Conservation (phyloP, 2,113 vertebrate genomes). For the Bucco capensis region DNA sequence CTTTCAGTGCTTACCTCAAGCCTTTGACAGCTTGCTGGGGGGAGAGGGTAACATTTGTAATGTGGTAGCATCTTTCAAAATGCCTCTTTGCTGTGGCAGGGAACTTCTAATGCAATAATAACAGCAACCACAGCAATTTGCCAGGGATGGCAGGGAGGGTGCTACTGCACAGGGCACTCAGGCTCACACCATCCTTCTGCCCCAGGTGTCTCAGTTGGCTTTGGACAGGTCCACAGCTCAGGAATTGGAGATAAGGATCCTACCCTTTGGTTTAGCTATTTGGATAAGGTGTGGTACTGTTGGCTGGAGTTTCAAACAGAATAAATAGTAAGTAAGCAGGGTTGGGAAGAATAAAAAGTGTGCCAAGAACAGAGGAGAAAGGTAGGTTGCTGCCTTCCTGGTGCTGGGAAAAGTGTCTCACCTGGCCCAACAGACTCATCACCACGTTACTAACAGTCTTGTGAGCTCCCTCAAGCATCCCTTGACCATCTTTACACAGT, state of each 20-base stretch:
- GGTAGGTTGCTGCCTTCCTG: neutral
- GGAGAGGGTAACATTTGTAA: neutral
- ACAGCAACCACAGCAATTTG: neutral
- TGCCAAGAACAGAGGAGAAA: neutral
- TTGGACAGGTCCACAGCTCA: neutral
- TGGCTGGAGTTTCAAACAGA: neutral
- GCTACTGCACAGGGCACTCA: neutral
- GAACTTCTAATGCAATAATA: neutral
- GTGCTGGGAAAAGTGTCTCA: neutral
- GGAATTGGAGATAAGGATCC: neutral
- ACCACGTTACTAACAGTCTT: neutral
- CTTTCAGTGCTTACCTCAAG: conserved; percentile 13
- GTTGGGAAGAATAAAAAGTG: fast-evolving
- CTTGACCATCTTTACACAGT: neutral
- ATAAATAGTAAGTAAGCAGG: neutral
- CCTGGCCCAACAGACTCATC: neutral
- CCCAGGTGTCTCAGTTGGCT: neutral
- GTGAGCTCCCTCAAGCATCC: neutral
- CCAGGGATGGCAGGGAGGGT: neutral
- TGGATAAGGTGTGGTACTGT: neutral
- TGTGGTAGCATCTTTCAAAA: neutral
- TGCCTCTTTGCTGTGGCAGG: neutral
- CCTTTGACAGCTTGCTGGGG: neutral
- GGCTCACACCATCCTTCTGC: neutral
- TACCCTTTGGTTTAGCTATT: neutral